Evolutionary conservation across 2,113 vertebrate species (phyloP), one percentile per base, ranked within the genome.

Genomic region (Stictonetta naevosa): DNA sequence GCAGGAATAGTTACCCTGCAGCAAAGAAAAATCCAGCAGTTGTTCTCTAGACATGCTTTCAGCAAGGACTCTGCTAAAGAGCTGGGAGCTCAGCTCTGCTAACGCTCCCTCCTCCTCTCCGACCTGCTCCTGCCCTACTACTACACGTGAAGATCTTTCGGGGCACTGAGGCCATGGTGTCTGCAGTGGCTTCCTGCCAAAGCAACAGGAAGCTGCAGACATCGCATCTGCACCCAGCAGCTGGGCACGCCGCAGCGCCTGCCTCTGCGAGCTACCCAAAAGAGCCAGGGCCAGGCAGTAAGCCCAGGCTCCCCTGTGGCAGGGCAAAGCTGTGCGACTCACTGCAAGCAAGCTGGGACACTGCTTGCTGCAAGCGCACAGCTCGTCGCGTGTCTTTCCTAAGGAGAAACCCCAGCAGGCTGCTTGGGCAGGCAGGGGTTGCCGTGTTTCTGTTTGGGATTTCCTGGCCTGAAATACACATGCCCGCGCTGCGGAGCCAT

Each of bases 241-340:
- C 59, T 10, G 6, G 55, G 82, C 52, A 15, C 2, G 2, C 60
- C 33, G 53, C 71, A 28, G 66, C 8, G 42, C 73, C 52, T 62
- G 88, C 82, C 75, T 13, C 64, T 34, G 40, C 90, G 21, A 62
- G 38, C 88, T 58, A 46, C 11, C 36, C 6, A 0, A 2, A 11
- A 15, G 7, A 19, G 72, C 33, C 2, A 4, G 25, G 14, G 5
- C 29, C 2, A 0, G 1, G 7, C 3, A 3, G 42, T 0, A 3
- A 48, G 52, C 56, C 22, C 7, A 11, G 69, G 34, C 42, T 90
- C 26, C 53, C 58, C 69, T 10, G 48, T 0, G 0, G 82, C 8
- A 2, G 52, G 58, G 38, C 63, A 85, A 20, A 89, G 25, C 42
- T 28, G 8, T 1, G 33, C 48, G 17, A 36, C 66, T 44, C 1